Conservation (phyloP, 2,797 vertebrate genomes). For the Luscinia luscinia region DNA sequence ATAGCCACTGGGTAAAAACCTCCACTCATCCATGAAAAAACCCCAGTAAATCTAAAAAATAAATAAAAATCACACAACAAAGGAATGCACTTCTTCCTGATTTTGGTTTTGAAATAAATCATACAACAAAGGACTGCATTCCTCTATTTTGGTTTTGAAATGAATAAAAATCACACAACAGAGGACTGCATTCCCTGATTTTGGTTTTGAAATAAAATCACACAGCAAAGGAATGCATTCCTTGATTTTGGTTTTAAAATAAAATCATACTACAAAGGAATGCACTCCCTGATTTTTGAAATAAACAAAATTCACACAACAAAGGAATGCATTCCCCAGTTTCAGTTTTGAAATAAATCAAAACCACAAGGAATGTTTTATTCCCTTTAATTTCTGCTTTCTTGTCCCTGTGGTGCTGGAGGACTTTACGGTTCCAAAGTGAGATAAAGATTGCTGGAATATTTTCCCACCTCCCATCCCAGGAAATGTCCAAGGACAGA, state of each 20-base stretch:
- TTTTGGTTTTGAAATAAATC: background rate
- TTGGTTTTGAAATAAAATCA: background rate
- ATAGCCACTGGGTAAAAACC: fast-evolving
- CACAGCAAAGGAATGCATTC: no score
- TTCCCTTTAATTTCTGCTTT: background rate
- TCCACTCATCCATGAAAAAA: fast-evolving
- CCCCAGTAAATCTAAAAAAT: fast-evolving
- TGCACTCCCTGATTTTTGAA: fast-evolving
- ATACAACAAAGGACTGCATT: fast-evolving
- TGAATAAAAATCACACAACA: background rate
- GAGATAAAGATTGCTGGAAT: background rate
- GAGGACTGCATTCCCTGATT: background rate
- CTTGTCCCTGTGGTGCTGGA: background rate
- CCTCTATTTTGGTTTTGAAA: background rate
- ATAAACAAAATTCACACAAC: background rate
- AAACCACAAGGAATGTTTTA: background rate
- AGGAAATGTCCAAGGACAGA: background rate
- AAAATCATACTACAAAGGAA: background rate
- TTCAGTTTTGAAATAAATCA: background rate
- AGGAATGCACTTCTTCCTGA: fast-evolving
- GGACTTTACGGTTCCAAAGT: background rate
- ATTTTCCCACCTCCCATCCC: background rate
- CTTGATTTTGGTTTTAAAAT: background rate
- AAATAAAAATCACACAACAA: background rate
- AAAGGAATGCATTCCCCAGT: fast-evolving